Base-by-base conservation (phyloP, 2,113 vertebrate species). In the Antechinus stuartii region DNA sequence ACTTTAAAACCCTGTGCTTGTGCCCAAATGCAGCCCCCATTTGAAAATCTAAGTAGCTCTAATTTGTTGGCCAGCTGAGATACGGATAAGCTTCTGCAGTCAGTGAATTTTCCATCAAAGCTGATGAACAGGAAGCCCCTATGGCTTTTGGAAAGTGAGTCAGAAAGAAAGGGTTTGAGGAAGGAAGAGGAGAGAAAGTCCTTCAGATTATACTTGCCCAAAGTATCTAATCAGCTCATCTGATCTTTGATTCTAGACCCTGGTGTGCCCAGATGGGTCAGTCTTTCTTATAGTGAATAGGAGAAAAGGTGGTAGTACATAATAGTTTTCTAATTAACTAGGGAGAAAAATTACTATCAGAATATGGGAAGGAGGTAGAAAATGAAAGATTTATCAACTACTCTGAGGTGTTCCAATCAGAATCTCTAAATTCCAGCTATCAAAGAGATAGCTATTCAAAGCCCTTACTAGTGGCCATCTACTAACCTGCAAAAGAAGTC, bases 61-160 rank as follows among this genome's bases (percentile, higher is more conserved):
- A 96, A 98, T 98, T 98, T 98, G 97, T 98, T 97, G 96, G 96
- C 96, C 47, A 95, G 95, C 96, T 98, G 95, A 93, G 61, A 52
- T 93, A 94, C 95, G 97, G 96, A 97, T 97, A 96, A 91, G 96
- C 97, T 96, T 97, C 97, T 84, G 94, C 42, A 97, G 94, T 61
- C 0, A 0, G 97, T 96, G 98, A 97, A 94, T 97, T 95, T 97
- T 95, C 96, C 96, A 95, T 97, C 97, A 96, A 95, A 97, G 97
- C 97, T 95, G 96, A 97, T 96, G 97, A 98, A 96, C 97, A 96
- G 97, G 93, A 97, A 97, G 96, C 76, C 96, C 96, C 97, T 89
- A 91, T 56, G 94, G 68, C 46, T 96, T 30, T 42, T 93, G 97
- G 94, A 91, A 68, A 94, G 94, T 93, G 27, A 76, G 42, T 19